phyloP scores from a whole-genome alignment of 2,888 invertebrate species.

The Entomobrya proxima region DNA sequence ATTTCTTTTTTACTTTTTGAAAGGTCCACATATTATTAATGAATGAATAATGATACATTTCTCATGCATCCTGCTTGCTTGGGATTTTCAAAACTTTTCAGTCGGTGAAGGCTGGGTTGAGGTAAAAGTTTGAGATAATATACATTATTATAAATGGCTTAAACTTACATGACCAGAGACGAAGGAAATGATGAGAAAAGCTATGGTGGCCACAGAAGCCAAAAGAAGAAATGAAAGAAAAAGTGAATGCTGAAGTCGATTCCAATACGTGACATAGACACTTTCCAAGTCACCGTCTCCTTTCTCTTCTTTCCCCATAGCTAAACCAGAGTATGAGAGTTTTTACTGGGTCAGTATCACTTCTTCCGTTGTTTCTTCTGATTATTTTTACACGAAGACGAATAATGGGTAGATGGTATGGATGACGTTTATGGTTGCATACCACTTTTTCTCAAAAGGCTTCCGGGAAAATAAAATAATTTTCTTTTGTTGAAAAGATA shows the following conservation, averaged over 20 bases:
- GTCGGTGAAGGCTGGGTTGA: neutral
- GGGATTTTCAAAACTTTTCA: neutral
- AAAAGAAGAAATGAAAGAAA: slow-evolving; percentile 86
- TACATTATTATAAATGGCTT: neutral
- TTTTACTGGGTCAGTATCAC: neutral
- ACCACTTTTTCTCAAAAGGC: neutral
- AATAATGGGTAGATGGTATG: neutral
- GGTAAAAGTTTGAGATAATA: neutral
- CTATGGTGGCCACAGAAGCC: slow-evolving; percentile 82
- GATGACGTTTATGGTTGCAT: neutral
- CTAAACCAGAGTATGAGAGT: neutral
- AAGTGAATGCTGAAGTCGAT: slow-evolving; percentile 85
- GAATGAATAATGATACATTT: neutral
- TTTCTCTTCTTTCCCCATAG: slow-evolving; percentile 74
- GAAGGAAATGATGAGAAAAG: slow-evolving; percentile 80
- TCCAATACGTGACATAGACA: slow-evolving; percentile 84
- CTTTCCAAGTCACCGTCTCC: slow-evolving; percentile 82
- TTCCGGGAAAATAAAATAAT: too few relatives aligned
- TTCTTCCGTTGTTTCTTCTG: neutral
- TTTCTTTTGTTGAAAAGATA: neutral
- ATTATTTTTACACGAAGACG: neutral
- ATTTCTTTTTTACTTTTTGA: neutral
- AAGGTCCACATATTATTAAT: neutral
- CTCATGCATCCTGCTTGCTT: neutral
- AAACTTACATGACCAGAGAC: slow-evolving; percentile 75